Conservation (phyloP, 2,888 invertebrate species). For the Agriopis aurantiaria region DNA sequence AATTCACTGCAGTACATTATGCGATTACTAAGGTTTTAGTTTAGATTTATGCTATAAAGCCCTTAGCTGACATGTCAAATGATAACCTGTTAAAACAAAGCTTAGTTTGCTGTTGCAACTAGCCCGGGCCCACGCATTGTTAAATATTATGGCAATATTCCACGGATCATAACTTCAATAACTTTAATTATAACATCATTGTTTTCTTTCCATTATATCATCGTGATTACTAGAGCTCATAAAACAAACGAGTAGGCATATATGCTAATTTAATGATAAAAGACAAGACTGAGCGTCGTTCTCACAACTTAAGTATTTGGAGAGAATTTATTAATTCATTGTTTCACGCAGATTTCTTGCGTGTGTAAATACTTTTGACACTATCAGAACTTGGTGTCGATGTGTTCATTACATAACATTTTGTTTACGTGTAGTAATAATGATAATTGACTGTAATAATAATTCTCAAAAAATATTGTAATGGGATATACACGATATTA, state of each 20-base stretch:
- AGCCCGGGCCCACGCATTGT: slow-evolving; percentile 15
- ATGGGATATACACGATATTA: too few species aligned
- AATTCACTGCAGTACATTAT: not conserved
- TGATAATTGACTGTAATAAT: not conserved
- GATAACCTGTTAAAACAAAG: slow-evolving; percentile 5
- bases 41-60: not conserved
- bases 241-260: slow-evolving; percentile 7
- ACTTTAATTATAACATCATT: slow-evolving; percentile 29
- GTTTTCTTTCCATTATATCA: slow-evolving; percentile 25
- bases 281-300: slow-evolving; percentile 3
- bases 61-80: slow-evolving; percentile 4
- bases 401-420: not conserved
- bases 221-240: slow-evolving; percentile 8
- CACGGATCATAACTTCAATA: slow-evolving; percentile 23
- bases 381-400: not conserved
- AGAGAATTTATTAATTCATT: slow-evolving; percentile 17
- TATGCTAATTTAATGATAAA: slow-evolving; percentile 15
- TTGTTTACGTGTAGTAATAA: not conserved
- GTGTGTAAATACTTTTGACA: slow-evolving; percentile 5
- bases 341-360: slow-evolving; percentile 10
- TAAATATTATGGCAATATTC: slow-evolving; percentile 27
- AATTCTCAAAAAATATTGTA: not conserved
- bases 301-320: slow-evolving; percentile 16
- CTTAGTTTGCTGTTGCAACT: slow-evolving; percentile 14
- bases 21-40: not conserved